These are phyloP conservation scores for Tenebrosternarchus preto DNA, from an alignment of 2,113 vertebrate species.

Conservation along the genomic window DNA sequence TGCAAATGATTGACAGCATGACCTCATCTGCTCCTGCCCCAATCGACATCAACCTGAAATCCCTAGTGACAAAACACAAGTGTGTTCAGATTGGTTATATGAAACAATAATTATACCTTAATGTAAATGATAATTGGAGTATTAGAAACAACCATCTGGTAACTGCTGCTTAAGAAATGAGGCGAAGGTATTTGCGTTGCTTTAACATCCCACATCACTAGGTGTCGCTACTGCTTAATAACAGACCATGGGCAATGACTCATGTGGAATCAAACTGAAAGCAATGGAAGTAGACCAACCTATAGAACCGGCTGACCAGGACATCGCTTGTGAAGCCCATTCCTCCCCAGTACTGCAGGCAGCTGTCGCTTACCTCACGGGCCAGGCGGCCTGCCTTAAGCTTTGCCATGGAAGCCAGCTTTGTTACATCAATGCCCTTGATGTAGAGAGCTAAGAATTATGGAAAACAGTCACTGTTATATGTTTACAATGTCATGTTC, in stretches of 20 bases:
- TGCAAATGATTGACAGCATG: slow-evolving; percentile 85
- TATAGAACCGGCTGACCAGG: slow-evolving; percentile 83
- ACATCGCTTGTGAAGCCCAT: slow-evolving; percentile 89
- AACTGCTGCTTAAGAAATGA: neutral
- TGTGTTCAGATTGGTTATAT: neutral
- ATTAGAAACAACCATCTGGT: neutral
- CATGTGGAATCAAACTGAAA: neutral
- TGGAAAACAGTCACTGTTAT: neutral
- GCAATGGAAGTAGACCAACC: slow-evolving; percentile 69
- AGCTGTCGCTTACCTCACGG: slow-evolving; percentile 80
- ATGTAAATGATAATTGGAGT: too few relatives aligned
- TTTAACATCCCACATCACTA: slow-evolving; percentile 59
- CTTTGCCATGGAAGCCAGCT: slow-evolving; percentile 87
- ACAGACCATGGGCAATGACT: neutral
- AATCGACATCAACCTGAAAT: slow-evolving; percentile 76
- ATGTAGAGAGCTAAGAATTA: slow-evolving; percentile 74
- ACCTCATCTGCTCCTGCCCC: slow-evolving; percentile 81
- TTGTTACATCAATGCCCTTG: slow-evolving; percentile 83
- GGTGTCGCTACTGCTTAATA: slow-evolving; percentile 57
- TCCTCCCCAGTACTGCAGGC: slow-evolving; percentile 90
- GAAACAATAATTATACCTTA: too few relatives aligned
- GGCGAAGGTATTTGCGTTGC: slow-evolving; percentile 2
- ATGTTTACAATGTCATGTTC: neutral
- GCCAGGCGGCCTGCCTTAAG: slow-evolving; percentile 80
- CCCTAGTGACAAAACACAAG: slow-evolving; percentile 66